Percentiles rank a stretch among this genome's conserved stretches.
Conservation (phyloP, 2,888 invertebrate species). For the Corythucha ciliata region DNA sequence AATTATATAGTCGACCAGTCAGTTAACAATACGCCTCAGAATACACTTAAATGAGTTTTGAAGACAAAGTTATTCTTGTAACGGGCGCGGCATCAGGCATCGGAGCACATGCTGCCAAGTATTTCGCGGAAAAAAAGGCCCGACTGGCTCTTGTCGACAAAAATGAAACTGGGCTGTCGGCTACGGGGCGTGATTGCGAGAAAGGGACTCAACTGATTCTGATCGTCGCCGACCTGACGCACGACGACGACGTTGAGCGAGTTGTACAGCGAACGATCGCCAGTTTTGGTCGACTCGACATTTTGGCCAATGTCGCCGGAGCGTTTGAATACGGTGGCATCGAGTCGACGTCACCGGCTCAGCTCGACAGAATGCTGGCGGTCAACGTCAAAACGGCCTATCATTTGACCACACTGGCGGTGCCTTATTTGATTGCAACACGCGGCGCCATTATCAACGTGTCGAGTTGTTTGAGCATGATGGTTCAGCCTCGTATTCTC, state of each 20-base stretch:
- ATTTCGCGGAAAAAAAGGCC: conserved; percentile 65
- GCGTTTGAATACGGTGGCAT: conserved; percentile 71
- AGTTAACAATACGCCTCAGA: too few relatives aligned
- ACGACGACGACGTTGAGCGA: conserved; percentile 46
- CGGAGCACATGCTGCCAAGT: conserved; percentile 69
- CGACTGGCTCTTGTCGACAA: conserved; percentile 62
- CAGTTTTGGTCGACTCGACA: conserved; percentile 66
- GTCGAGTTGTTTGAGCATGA: conserved; percentile 83
- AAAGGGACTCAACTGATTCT: conserved; percentile 44
- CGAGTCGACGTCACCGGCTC: conserved; percentile 73
- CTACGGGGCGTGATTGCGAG: conserved; percentile 51
- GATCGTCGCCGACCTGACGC: conserved; percentile 51
- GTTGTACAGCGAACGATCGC: conserved; percentile 62
- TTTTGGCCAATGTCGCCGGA: too few relatives aligned
- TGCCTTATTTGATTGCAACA: conserved; percentile 70
- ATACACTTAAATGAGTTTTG: too few relatives aligned
- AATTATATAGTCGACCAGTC: too few relatives aligned
- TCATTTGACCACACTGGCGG: conserved; percentile 74
- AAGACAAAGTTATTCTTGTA: conserved; percentile 62
- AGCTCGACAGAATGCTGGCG: conserved; percentile 82
- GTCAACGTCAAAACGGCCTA: conserved; percentile 77
- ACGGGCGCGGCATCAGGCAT: conserved; percentile 81
- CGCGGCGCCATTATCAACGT: conserved; percentile 47
- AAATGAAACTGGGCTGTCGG: conserved; percentile 56
- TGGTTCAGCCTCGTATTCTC: conserved; percentile 80